Evolutionary conservation across 2,888 invertebrate species (phyloP).

Genomic region (Clepsis dumicolana): DNA sequence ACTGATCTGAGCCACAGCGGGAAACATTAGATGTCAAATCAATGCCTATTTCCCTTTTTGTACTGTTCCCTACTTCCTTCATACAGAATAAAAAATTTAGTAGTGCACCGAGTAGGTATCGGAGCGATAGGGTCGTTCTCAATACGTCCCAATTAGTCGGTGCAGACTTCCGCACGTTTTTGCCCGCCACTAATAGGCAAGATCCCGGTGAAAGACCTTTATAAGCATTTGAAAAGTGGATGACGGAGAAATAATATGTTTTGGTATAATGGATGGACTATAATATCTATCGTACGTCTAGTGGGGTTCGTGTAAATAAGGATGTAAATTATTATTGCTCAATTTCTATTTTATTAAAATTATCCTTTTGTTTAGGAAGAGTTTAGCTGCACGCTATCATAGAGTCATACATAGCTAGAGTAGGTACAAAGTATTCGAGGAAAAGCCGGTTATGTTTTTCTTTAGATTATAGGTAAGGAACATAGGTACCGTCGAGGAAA

Average conservation of each 20-base stretch:
- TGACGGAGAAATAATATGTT: constrained; percentile 11
- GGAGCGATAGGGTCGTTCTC: constrained; percentile 64
- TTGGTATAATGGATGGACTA: neutral
- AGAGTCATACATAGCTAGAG: no score
- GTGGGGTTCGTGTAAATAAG: neutral
- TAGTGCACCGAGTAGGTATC: constrained; percentile 35
- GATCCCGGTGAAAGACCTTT: constrained; percentile 67
- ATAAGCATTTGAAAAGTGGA: constrained; percentile 48
- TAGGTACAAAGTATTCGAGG: no score
- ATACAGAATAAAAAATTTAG: constrained; percentile 9
- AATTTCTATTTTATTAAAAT: no score
- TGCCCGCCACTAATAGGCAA: constrained; percentile 79
- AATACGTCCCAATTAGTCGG: constrained; percentile 80
- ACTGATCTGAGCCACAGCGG: no score
- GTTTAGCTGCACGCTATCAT: no score
- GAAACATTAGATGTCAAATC: no score
- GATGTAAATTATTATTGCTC: no score
- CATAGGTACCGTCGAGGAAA: no score
- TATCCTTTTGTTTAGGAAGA: no score
- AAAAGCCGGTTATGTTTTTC: no score
- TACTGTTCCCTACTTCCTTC: neutral
- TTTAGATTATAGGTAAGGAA: no score
- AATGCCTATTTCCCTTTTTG: no score
- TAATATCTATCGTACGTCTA: neutral
- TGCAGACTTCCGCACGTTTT: constrained; percentile 81